phyloP scores from a whole-genome alignment of 2,888 invertebrate genomes.

The Xylota segnis region DNA sequence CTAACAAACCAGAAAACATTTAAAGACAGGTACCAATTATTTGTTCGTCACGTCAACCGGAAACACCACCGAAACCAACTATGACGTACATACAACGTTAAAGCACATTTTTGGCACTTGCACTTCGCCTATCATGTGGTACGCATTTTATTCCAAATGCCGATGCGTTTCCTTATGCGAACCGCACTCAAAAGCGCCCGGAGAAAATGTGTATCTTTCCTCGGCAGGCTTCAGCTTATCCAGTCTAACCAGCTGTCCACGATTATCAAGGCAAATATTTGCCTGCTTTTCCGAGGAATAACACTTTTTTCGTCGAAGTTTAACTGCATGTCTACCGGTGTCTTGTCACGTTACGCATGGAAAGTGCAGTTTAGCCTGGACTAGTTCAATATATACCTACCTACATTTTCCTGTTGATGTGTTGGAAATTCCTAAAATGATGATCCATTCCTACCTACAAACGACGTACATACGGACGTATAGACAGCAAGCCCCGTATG shows the following conservation, averaged over 20 bases:
- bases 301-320: conserved; percentile 13
- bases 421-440: conserved; percentile 51
- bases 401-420: conserved; percentile 40
- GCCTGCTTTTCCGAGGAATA: conserved; percentile 21
- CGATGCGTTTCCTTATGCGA: conserved; percentile 58
- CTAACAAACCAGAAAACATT: neutral
- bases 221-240: conserved; percentile 4
- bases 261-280: conserved; percentile 38
- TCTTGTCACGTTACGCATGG: conserved; percentile 23
- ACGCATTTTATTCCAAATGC: conserved; percentile 34
- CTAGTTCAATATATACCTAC: conserved; percentile 46
- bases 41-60: conserved; percentile 3
- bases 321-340: conserved; percentile 32
- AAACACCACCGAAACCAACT: neutral
- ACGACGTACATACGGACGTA: neutral
- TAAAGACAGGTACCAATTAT: neutral
- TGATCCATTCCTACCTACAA: conserved; percentile 32
- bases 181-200: conserved; percentile 15
- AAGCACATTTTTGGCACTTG: conserved; percentile 19
- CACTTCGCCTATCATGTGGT: neutral
- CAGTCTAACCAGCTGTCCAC: conserved; percentile 41
- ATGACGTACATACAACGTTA: neutral
- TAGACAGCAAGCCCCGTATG: conserved; percentile 21
- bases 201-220: conserved; percentile 50
- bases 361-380: conserved; percentile 34